Conservation (phyloP, 2,888 invertebrate species). For the Sphaeridia pumilis region DNA sequence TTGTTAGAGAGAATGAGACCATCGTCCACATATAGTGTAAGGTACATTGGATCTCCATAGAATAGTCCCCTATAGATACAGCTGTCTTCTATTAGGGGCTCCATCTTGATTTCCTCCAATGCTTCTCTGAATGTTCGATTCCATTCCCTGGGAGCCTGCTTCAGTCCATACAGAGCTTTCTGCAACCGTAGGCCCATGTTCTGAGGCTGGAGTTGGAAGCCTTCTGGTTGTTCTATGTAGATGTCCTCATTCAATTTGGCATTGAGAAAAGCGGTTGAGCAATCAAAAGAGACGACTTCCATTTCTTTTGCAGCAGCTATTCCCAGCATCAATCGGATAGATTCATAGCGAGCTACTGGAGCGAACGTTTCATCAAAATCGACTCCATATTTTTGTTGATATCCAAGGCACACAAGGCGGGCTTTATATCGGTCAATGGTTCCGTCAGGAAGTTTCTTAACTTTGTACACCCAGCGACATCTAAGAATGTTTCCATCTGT, state of each 20-base stretch:
- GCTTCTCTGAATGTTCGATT: conserved; percentile 16
- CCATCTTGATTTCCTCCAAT: conserved; percentile 13
- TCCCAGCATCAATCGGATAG: conserved; percentile 3
- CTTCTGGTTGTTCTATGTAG: conserved; percentile 12
- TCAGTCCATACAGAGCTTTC: conserved; percentile 31
- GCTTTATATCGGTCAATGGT: conserved; percentile 11
- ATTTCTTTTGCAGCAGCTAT: conserved; percentile 10
- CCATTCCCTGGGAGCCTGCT: conserved; percentile 32
- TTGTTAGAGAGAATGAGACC: conserved; percentile 7
- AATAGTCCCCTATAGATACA: conserved; percentile 10
- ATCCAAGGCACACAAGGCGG: conserved; percentile 10
- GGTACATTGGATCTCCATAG: neutral
- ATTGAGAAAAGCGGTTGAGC: conserved; percentile 17
- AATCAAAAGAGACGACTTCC: conserved; percentile 11
- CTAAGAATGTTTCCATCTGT: conserved; percentile 2
- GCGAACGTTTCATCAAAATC: conserved; percentile 18
- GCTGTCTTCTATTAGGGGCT: conserved; percentile 5
- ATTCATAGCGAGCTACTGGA: conserved; percentile 13
- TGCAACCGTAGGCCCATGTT: conserved; percentile 16
- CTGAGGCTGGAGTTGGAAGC: neutral
- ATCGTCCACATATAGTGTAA: conserved; percentile 19
- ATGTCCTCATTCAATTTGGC: conserved; percentile 12
- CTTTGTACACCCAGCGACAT: conserved; percentile 12
- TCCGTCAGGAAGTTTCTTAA: conserved; percentile 12
- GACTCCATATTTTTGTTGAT: conserved; percentile 11